These are phyloP conservation scores for Megalonaias nervosa DNA, from an alignment of 1,140 invertebrate species.

Conservation along the genomic window DNA sequence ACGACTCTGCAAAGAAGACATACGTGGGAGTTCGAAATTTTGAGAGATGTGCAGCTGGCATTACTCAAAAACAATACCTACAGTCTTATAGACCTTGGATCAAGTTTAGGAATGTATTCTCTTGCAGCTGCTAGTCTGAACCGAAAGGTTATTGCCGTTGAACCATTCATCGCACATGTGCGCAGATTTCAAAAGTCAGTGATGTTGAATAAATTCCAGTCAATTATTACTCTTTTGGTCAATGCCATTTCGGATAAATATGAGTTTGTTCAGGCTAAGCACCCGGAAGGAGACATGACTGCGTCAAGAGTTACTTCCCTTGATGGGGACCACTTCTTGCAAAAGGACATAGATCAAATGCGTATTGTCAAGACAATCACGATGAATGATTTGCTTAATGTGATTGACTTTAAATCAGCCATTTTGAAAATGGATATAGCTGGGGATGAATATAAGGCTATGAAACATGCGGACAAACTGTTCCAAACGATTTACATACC, in stretches of 20 bases:
- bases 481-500: no score
- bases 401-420: no score
- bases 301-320: no score
- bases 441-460: no score
- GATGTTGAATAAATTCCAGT: slow-evolving; percentile 1
- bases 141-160: slow-evolving; percentile 10
- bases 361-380: no score
- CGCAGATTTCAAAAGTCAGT: slow-evolving; percentile 13
- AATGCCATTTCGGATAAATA: slow-evolving; percentile 2
- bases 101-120: slow-evolving; percentile 16
- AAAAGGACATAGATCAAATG: no score
- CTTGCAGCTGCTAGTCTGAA: slow-evolving; percentile 9
- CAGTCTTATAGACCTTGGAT: slow-evolving; percentile 18
- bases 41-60: slow-evolving; percentile 6
- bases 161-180: slow-evolving; percentile 5
- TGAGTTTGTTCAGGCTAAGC: no score
- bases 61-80: background rate
- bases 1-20: background rate
- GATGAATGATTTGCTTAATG: no score
- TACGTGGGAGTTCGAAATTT: slow-evolving; percentile 9
- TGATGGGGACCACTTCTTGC: no score
- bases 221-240: background rate
- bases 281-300: no score
- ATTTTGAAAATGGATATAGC: no score
- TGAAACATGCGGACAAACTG: no score